A percentile compares a stretch with the other conserved stretches of the same genome.
Conservation (phyloP, 2,888 invertebrate genomes). For the Gastracanthus pulcherrimus region DNA sequence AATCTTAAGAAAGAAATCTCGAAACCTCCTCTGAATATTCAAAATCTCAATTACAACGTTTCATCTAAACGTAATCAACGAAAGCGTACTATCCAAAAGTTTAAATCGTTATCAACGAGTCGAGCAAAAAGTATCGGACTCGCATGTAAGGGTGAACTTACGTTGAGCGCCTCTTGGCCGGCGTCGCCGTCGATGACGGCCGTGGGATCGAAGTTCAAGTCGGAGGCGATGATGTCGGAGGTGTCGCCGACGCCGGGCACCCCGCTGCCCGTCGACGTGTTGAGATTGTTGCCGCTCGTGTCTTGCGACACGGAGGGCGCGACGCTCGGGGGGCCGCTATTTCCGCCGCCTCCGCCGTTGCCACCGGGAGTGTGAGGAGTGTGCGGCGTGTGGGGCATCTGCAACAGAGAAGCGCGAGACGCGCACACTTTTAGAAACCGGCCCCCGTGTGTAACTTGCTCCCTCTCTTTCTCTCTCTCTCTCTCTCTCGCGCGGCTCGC, state of each 20-base stretch:
- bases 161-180: constrained; percentile 92
- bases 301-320: constrained; percentile 78
- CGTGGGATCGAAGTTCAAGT: constrained; percentile 95
- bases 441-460: background rate
- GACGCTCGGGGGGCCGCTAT: constrained; percentile 89
- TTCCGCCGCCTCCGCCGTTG: constrained; percentile 79
- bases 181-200: constrained; percentile 95
- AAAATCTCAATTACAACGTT: too few relatives aligned
- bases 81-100: too few relatives aligned
- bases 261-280: constrained; percentile 76
- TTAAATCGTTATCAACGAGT: background rate
- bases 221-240: constrained; percentile 89
- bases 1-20: too few relatives aligned
- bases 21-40: too few relatives aligned
- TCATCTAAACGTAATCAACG: too few relatives aligned
- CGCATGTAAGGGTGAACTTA: constrained; percentile 80
- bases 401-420: constrained; percentile 61
- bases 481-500: background rate
- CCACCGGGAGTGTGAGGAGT: constrained; percentile 85
- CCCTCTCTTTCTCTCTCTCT: constrained; percentile 22
- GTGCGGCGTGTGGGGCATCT: constrained; percentile 90
- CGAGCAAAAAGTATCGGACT: background rate
- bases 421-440: constrained; percentile 68
- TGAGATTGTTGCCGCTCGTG: constrained; percentile 73
- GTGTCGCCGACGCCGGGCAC: constrained; percentile 75